A percentile compares a stretch with the other conserved stretches of the same genome.
phyloP scores from a whole-genome alignment of 2,888 invertebrate species.

The Melanchra persicariae region DNA sequence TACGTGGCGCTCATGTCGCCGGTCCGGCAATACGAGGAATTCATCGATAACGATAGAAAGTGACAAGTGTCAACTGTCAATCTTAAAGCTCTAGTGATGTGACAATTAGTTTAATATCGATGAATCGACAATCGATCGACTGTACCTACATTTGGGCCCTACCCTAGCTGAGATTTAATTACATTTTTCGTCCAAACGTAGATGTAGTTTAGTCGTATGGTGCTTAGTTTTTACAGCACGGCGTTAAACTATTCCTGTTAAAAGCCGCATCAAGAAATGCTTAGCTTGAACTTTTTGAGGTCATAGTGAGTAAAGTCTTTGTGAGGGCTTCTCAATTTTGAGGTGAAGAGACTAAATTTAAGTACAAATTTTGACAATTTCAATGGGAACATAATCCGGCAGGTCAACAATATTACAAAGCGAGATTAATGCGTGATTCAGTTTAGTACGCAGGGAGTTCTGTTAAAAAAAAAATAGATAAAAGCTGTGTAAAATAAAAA shows the following conservation, averaged over 20 bases:
- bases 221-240: slow-evolving; percentile 85
- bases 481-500: not conserved
- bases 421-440: not conserved
- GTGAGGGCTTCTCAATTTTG: slow-evolving; percentile 43
- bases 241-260: slow-evolving; percentile 54
- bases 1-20: slow-evolving; percentile 22
- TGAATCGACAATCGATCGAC: slow-evolving; percentile 78
- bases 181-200: slow-evolving; percentile 88
- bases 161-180: slow-evolving; percentile 81
- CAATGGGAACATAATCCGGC: not conserved
- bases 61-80: slow-evolving; percentile 50
- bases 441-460: too few relatives aligned
- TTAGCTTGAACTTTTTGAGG: slow-evolving; percentile 63
- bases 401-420: not conserved
- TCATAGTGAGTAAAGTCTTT: slow-evolving; percentile 40
- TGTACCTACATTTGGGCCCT: slow-evolving; percentile 73
- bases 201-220: slow-evolving; percentile 80
- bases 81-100: slow-evolving; percentile 58
- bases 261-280: slow-evolving; percentile 54
- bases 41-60: slow-evolving; percentile 54
- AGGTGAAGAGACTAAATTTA: not conserved
- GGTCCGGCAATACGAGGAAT: slow-evolving; percentile 52
- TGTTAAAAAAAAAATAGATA: not conserved
- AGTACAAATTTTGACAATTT: not conserved
- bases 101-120: slow-evolving; percentile 56